Conservation (phyloP, 2,113 vertebrate genomes). For the mouse (Mus musculus) region GRCm39 chr12:76838501-76839000, state of each 20-base stretch:
- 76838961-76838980: background rate
- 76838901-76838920: background rate
- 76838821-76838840: background rate
- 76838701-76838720: background rate
- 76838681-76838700: background rate
- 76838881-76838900: slow-evolving; percentile 55
- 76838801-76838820: background rate
- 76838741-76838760: background rate
- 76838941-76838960: background rate
- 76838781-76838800: background rate
- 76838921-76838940: background rate
- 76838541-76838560: background rate
- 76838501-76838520: background rate
- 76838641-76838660: background rate
- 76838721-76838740: background rate
- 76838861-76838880: background rate
- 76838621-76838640: background rate
- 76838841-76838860: background rate
- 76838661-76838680: background rate
- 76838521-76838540: background rate
- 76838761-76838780: background rate
- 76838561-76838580: background rate
- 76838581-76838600: background rate
- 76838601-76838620: background rate
- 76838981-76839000: background rate